Conservation (phyloP, 2,888 invertebrate genomes). For the Brassicogethes aeneus region DNA sequence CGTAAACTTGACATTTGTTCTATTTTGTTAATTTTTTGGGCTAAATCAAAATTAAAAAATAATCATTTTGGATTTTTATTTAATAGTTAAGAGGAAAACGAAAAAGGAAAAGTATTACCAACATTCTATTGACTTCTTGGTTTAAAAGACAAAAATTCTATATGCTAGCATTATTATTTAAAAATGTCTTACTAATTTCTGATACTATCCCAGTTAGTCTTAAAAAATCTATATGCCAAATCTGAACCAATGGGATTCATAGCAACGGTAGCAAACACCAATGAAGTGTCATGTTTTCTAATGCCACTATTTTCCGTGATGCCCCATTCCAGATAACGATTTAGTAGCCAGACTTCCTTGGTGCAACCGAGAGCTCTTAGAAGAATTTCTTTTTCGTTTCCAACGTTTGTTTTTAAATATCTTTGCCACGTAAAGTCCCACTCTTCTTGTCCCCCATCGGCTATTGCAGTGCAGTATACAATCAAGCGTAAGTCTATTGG, state of each 20-base stretch:
- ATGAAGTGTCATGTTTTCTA: conserved; percentile 70
- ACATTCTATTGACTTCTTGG: no score
- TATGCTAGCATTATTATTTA: no score
- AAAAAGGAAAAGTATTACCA: no score
- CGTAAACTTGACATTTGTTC: no score
- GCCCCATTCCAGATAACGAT: conserved; percentile 67
- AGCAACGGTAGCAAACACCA: conserved; percentile 70
- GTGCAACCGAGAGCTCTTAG: conserved; percentile 75
- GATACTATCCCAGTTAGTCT: conserved; percentile 65
- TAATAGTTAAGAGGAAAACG: no score
- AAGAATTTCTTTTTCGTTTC: conserved; percentile 71
- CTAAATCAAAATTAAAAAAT: no score
- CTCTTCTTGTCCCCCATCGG: conserved; percentile 71
- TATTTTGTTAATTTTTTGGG: no score
- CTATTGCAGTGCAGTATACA: conserved; percentile 81
- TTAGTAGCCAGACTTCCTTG: conserved; percentile 72
- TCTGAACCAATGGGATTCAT: conserved; percentile 70
- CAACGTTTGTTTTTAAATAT: conserved; percentile 65
- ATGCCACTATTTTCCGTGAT: conserved; percentile 66
- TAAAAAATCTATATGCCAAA: conserved; percentile 70
- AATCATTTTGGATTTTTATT: no score
- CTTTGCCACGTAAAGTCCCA: conserved; percentile 86
- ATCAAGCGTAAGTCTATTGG: conserved; percentile 73
- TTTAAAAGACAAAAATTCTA: no score
- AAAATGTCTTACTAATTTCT: conserved; percentile 57